Base-by-base conservation (phyloP, 2,113 vertebrate genomes). In the Psephotus haematonotus region DNA sequence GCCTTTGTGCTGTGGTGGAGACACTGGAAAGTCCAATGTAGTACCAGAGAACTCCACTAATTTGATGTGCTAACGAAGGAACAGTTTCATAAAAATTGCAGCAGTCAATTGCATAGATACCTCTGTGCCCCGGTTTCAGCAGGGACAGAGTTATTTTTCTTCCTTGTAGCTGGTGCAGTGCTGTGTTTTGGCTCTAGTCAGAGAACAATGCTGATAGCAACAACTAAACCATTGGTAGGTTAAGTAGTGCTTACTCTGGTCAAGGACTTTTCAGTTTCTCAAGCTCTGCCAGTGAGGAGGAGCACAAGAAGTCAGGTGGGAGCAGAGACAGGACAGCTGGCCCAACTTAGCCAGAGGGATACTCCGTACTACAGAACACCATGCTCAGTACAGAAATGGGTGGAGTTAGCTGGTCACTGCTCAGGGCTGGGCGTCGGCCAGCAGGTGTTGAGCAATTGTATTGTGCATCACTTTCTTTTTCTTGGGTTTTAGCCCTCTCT, bases 41-140 rank as follows among this genome's bases (percentile, higher is more conserved):
- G 4, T 9, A 31, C 25, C 11, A 10, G 31, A 4, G 5, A 91
- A 43, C 39, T 20, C 31, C 35, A 28, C 19, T n/a, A 41, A 19
- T 13, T 12, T 1, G 6, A 25, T 7, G 5, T 9, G 7, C 29
- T 10, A 62, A 12, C 46, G 49, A 16, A 67, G 24, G 19, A 90
- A n/a, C 25, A 59, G 46, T 19, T 72, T 43, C 27, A 62, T 69
- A 83, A 77, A 13, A 10, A 46, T 3, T 39, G 68, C 44, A 55
- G 64, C 10, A 15, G 10, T 25, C 52, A 37, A 0, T 9, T 17
- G 11, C 15, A n/a, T 9, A 41, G 9, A 0, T 17, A 2, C 13
- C 29, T 35, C 63, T 31, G 29, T 55, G 53, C 17, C 53, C 29
- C 8, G 17, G 11, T 31, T 55, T 55, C 53, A 31, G 7, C 7